phyloP scores from a whole-genome alignment of 1,140 invertebrate genomes.

The Sycophaga agraensis region DNA sequence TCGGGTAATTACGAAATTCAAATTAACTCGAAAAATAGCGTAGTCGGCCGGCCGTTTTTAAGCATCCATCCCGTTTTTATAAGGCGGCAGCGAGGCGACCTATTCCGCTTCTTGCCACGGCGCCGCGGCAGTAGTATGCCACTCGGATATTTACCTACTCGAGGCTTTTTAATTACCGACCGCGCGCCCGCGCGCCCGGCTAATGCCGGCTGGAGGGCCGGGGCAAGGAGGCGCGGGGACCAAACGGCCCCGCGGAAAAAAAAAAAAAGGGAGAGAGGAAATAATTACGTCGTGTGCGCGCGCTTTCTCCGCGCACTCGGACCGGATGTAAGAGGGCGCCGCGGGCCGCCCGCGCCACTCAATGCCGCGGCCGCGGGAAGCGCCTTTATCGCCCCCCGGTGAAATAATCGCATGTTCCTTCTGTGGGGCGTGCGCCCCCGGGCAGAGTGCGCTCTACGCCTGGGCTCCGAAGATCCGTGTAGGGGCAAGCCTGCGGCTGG shows the following conservation, averaged over 20 bases:
- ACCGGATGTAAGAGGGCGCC: slow-evolving; percentile 36
- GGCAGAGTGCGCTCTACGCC: not conserved
- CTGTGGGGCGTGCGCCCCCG: not conserved
- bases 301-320: slow-evolving; percentile 32
- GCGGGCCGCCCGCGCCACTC: not conserved
- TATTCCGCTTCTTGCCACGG: slow-evolving; percentile 33
- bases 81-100: slow-evolving; percentile 49
- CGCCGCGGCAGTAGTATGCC: slow-evolving; percentile 37
- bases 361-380: no score
- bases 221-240: slow-evolving; percentile 27
- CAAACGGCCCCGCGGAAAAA: slow-evolving; percentile 20
- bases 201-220: slow-evolving; percentile 16
- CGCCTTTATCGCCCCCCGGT: no score
- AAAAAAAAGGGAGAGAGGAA: slow-evolving; percentile 31
- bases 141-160: slow-evolving; percentile 59
- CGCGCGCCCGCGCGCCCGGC: no score
- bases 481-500: not conserved
- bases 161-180: slow-evolving; percentile 58
- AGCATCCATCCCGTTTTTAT: slow-evolving; percentile 53
- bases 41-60: slow-evolving; percentile 49
- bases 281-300: slow-evolving; percentile 39
- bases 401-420: no score
- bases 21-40: slow-evolving; percentile 59
- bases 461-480: not conserved
- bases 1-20: slow-evolving; percentile 59